These are phyloP conservation scores for Drosophila kambysellisi DNA, from an alignment of 2,888 invertebrate species.

Conservation along the genomic window DNA sequence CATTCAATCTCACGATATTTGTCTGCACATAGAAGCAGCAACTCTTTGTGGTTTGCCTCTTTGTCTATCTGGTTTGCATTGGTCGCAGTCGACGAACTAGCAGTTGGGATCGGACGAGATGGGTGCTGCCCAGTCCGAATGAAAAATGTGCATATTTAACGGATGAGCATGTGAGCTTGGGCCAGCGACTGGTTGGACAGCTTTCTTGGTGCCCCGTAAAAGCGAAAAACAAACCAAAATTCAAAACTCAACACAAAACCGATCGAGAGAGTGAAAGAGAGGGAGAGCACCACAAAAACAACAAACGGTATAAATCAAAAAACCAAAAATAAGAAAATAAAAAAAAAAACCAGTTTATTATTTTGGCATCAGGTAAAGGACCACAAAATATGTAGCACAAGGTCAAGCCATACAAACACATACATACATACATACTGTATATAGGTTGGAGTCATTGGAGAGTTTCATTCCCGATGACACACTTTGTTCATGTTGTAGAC, in stretches of 20 bases:
- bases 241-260: background rate
- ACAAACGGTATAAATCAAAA: conserved; percentile 57
- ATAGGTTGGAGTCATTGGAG: conserved; percentile 7
- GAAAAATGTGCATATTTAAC: conserved; percentile 76
- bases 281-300: conserved; percentile 27
- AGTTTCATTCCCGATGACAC: conserved; percentile 23
- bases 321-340: conserved; percentile 22
- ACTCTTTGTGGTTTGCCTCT: background rate
- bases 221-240: conserved; percentile 19
- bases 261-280: conserved; percentile 8
- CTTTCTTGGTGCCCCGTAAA: conserved; percentile 71
- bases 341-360: conserved; percentile 64
- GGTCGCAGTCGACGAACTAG: conserved; percentile 43
- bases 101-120: conserved; percentile 12
- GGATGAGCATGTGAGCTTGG: conserved; percentile 61
- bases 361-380: conserved; percentile 71
- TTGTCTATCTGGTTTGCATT: conserved; percentile 38
- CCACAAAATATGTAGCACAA: conserved; percentile 76
- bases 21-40: conserved; percentile 27
- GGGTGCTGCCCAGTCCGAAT: conserved; percentile 40
- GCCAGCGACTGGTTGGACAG: conserved; percentile 69
- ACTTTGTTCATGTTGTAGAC: background rate
- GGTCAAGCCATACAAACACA: conserved; percentile 48
- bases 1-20: conserved; percentile 63
- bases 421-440: conserved; percentile 2